Base-by-base conservation (phyloP, 2,888 invertebrate genomes). In the Pardosa pseudoannulata region DNA sequence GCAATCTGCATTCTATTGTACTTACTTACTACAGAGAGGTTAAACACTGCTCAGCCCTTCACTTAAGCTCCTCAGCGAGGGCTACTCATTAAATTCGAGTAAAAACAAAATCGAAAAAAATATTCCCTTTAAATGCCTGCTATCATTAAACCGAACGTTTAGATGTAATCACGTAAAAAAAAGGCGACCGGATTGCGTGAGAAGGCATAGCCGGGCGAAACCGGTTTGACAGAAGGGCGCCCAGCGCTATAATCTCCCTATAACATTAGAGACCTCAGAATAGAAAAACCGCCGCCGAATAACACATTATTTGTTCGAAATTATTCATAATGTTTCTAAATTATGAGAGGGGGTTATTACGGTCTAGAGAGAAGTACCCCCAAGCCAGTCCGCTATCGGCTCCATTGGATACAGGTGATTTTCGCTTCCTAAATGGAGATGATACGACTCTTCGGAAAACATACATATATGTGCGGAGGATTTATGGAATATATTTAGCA, bases 91-190 rank as follows among this genome's bases (percentile, higher is more conserved):
- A 46, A 46, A 46, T 46, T 46, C 41, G 16, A 2, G 16, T 46
- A 2, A 46, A 46, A 46, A 13, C 41, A 9, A 46, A 46, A 46
- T 16, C 9, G 16, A 46, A 7, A 46, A 46, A 16, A 46, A 46
- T 16, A 2, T 16, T 46, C 16, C 16, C 16, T 46, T 46, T 46
- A 46, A 46, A 46, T 46, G 41, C 41, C 41, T 16, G 41, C 41
- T 46, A 46, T 46, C 41, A 46, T 46, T 46, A 46, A 46, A 46
- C 16, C 41, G 41, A 46, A 16, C 41, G 16, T 46, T 46, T 46
- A 46, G 41, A 46, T 46, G 41, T 46, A 46, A 46, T 46, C 41
- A 46, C 41, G 41, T 46, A 16, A 46, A 46, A 46, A 36, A 36
- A 46, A 46, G 41, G n/a, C 16, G 9, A 9, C 13, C 16, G 16